These are phyloP conservation scores for Ochropacha duplaris DNA, from an alignment of 2,888 invertebrate species.

Conservation along the genomic window DNA sequence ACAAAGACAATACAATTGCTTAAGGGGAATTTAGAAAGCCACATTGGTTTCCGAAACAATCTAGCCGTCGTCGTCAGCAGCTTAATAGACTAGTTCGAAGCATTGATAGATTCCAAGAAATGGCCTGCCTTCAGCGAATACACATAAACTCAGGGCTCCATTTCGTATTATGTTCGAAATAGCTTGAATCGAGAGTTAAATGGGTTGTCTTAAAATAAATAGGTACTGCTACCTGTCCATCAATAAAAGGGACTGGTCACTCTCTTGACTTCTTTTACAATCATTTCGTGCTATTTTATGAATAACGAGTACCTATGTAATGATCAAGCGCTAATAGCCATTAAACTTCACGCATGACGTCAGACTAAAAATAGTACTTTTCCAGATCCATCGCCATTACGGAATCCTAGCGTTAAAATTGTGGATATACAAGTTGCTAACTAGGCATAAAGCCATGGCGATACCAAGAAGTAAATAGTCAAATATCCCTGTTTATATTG, in stretches of 20 bases:
- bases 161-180: slow-evolving; percentile 9
- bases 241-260: neutral
- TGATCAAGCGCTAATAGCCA: neutral
- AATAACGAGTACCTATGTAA: too few relatives aligned
- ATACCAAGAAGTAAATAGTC: neutral
- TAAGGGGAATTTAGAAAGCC: neutral
- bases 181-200: neutral
- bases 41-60: neutral
- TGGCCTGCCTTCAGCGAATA: slow-evolving; percentile 5
- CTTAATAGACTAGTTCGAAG: neutral
- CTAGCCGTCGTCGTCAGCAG: neutral
- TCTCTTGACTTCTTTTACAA: neutral
- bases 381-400: neutral
- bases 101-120: slow-evolving; percentile 1
- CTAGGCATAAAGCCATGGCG: neutral
- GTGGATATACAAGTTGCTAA: neutral
- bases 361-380: too few relatives aligned
- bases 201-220: neutral
- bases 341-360: neutral
- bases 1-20: neutral
- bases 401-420: neutral
- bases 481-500: too few relatives aligned
- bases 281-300: too few relatives aligned
- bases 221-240: too few relatives aligned
- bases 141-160: slow-evolving; percentile 4